These are phyloP conservation scores for Notechis scutatus DNA, from an alignment of 2,113 vertebrate species.

Conservation along the genomic window DNA sequence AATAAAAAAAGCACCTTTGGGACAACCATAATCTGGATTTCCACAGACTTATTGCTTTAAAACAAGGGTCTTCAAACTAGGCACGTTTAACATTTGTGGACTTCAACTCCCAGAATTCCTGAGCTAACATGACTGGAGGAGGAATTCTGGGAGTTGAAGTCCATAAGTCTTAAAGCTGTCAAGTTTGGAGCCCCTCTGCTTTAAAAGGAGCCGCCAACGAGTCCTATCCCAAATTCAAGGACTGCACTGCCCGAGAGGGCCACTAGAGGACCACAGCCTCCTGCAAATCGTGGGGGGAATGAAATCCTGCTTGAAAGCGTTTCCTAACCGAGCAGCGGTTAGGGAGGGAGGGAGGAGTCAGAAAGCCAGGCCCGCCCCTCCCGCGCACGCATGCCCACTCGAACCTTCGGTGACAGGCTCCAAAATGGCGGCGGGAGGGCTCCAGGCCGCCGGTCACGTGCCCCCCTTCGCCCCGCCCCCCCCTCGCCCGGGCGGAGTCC, in stretches of 20 bases:
- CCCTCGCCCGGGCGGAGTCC: not conserved
- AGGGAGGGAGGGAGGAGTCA: not conserved
- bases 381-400: not conserved
- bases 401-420: not conserved
- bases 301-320: too few relatives aligned
- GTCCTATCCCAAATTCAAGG: not conserved
- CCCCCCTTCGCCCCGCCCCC: accelerated
- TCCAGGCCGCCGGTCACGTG: not conserved
- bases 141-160: too few relatives aligned
- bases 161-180: too few relatives aligned
- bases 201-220: not conserved
- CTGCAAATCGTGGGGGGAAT: not conserved
- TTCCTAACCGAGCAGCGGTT: not conserved
- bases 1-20: too few relatives aligned
- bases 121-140: too few relatives aligned
- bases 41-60: too few relatives aligned
- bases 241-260: not conserved
- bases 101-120: too few relatives aligned
- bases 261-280: not conserved
- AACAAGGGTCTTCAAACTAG: too few relatives aligned
- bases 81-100: too few relatives aligned
- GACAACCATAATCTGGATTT: too few relatives aligned
- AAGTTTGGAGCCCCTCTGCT: not conserved
- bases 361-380: not conserved
- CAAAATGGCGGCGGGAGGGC: not conserved